Base-by-base conservation (phyloP, 2,888 invertebrate genomes). In the Athalia circularis region DNA sequence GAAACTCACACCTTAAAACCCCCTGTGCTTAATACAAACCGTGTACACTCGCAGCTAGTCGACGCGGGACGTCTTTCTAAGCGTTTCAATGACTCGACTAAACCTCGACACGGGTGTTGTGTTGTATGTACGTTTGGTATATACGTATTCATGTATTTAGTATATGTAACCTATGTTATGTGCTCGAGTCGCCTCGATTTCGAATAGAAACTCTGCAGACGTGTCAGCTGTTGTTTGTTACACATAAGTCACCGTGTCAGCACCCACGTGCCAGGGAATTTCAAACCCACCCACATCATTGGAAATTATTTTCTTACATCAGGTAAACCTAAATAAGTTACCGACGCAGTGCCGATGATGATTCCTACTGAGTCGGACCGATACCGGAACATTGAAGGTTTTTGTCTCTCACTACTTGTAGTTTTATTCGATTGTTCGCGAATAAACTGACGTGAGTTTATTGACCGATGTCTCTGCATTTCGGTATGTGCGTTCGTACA, bases 181-280 rank as follows among this genome's bases (percentile, higher is more conserved):
- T 48, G 50, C 3, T 47, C 11, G n/a, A 11, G 29, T 6, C 65
- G 9, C 45, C 3, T 47, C 67, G 50, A 68, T 15, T n/a, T n/a
- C 43, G 54, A 9, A 4, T 15, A 54, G 9, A 9, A 70, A 45
- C 45, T 48, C 13, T 61, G 61, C 78, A 83, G 82, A 81, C 84
- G 70, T 70, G 84, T 84, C 84, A 83, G 83, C 82, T 82, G 83
- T 82, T 84, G 87, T 86, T 87, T 86, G 87, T 86, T 86, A 84
- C 87, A 86, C 86, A 86, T 87, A 87, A 84, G 82, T 86, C 86
- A 86, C 83, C 82, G 81, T 84, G 86, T 87, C 87, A 85, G 79
- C 83, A 61, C 64, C 62, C 50, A 77, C 78, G 76, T 57, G 57
- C 11, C 29, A 70, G 70, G 9, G 43, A 54, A 50, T 50, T 43